Percentiles rank a stretch among this genome's conserved stretches.
Conservation (phyloP, 2,797 vertebrate genomes). For the Mallotus villosus region DNA sequence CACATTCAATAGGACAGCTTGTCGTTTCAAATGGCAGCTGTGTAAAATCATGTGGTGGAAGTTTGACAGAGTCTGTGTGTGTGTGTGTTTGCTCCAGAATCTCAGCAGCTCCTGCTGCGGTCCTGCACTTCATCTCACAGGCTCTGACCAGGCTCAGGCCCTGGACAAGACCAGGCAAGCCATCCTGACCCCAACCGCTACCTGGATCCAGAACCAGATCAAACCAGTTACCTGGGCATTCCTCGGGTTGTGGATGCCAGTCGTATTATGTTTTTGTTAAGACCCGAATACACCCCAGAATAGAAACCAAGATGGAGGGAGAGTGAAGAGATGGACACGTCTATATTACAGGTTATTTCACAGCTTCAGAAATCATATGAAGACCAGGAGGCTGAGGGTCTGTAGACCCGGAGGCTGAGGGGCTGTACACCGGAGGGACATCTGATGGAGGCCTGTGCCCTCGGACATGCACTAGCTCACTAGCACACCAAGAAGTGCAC, state of each 20-base stretch:
- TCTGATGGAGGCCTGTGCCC: constrained; percentile 23
- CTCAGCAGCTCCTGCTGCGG: neutral
- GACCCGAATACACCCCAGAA: constrained; percentile 2
- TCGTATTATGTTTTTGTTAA: constrained; percentile 15
- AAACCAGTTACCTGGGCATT: neutral
- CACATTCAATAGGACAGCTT: constrained; percentile 27
- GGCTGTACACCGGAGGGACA: constrained; percentile 54
- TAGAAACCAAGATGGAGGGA: constrained; percentile 27
- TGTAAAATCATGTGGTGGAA: constrained; percentile 13
- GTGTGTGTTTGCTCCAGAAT: no score
- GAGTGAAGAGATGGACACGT: constrained; percentile 64
- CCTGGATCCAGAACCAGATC: constrained; percentile 1
- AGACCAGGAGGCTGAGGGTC: constrained; percentile 48
- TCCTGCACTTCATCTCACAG: constrained; percentile 51
- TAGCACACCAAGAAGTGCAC: neutral
- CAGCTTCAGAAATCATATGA: constrained; percentile 72
- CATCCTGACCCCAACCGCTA: neutral
- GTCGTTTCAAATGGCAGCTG: constrained; percentile 13
- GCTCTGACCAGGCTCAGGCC: constrained; percentile 12
- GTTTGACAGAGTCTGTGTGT: constrained; percentile 1
- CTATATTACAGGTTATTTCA: constrained; percentile 71
- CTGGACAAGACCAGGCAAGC: neutral
- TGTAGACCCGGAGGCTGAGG: constrained; percentile 52
- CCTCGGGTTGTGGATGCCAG: no score
- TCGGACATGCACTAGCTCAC: constrained; percentile 12